These are phyloP conservation scores for Centropus unirufus DNA, from an alignment of 2,113 vertebrate species.

Conservation along the genomic window DNA sequence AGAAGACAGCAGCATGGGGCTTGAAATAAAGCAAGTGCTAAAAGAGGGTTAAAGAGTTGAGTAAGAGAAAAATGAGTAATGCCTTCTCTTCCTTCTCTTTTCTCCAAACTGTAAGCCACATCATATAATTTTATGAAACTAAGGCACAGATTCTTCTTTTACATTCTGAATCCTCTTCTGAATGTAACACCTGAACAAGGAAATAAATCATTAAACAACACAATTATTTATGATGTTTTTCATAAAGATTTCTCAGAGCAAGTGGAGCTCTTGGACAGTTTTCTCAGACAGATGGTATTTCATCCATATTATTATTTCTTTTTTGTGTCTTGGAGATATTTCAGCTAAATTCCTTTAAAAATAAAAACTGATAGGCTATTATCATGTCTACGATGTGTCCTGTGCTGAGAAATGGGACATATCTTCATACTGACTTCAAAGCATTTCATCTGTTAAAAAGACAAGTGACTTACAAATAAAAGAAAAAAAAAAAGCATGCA, in stretches of 20 bases:
- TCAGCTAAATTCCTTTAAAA: neutral
- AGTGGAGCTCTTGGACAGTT: neutral
- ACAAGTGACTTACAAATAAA: neutral
- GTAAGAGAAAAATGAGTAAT: neutral
- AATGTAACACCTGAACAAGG: neutral
- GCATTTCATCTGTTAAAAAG: neutral
- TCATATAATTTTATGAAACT: neutral
- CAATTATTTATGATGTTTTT: neutral
- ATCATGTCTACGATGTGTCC: neutral
- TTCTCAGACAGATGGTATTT: neutral
- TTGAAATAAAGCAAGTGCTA: neutral
- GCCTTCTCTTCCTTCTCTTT: neutral
- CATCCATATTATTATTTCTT: neutral
- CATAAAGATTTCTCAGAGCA: neutral
- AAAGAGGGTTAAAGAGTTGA: neutral
- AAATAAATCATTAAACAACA: neutral
- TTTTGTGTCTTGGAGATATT: neutral
- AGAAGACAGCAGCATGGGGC: neutral
- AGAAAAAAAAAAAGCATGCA: neutral
- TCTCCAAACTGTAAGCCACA: neutral
- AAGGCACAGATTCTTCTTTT: neutral
- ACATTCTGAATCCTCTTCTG: neutral
- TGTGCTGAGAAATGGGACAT: neutral
- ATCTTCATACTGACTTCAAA: conserved; percentile 9
- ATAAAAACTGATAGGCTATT: neutral